Conservation (phyloP, 2,113 vertebrate genomes). For the Anas platyrhynchos region DNA sequence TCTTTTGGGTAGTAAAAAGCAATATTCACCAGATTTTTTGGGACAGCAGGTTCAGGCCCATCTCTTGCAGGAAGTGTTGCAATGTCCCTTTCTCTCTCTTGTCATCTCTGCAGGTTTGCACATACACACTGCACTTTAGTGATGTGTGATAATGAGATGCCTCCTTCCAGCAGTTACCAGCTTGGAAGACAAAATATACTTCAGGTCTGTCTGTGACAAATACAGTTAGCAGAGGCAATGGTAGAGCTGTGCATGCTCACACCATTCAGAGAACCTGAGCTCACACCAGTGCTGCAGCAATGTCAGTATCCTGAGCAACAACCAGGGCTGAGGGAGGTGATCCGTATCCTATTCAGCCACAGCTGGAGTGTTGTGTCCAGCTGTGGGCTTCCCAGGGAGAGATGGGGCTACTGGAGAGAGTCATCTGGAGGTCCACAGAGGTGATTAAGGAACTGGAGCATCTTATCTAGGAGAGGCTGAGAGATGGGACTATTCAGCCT, state of each 20-base stretch:
- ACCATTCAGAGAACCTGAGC: not conserved
- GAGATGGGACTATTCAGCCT: not conserved
- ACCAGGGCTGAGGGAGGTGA: rapidly evolving
- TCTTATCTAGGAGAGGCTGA: not conserved
- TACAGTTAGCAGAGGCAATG: not conserved
- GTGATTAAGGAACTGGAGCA: not conserved
- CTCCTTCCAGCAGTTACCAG: not conserved
- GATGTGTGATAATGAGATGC: not conserved
- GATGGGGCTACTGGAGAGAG: not conserved
- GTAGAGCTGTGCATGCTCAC: not conserved
- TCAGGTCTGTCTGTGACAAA: not conserved
- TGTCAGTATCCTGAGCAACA: not conserved
- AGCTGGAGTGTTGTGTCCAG: not conserved
- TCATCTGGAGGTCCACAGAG: not conserved
- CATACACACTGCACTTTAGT: not conserved
- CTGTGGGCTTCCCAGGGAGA: not conserved
- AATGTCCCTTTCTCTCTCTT: not conserved
- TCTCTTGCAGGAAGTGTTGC: not conserved
- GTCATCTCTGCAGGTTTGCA: not conserved
- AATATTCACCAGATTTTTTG: not conserved
- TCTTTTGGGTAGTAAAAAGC: not conserved
- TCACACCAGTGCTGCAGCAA: not conserved
- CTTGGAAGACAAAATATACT: not conserved
- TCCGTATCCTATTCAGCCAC: not conserved
- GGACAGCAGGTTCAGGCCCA: not conserved